Base-by-base conservation (phyloP, 2,113 vertebrate species). In the Reinhardtius hippoglossoides region DNA sequence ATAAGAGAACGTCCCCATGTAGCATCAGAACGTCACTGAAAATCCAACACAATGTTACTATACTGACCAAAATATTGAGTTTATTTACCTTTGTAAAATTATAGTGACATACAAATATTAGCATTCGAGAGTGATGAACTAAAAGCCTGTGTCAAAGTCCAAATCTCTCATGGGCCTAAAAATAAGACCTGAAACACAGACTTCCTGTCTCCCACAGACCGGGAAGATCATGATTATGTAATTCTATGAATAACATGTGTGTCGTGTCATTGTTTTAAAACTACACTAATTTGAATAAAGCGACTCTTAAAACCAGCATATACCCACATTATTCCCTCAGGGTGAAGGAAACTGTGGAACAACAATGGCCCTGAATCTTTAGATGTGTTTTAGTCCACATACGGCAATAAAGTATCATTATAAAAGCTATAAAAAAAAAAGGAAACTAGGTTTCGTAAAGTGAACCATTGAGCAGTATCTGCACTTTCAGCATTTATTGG, bases 381-480 rank as follows among this genome's bases (percentile, higher is more conserved):
- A 59, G 65, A 71, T 4, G 10, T 48, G 57, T 46, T 50, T 56
- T 2, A 50, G 46, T 50, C 64, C 60, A 31, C 46, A 60, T n/a
- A 21, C 2, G 20, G 13, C 9, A 54, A n/a, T 54, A 50, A 18
- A 14, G 12, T 56, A 24, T n/a, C 16, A 9, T 3, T 56, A 23
- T 24, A 12, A 24, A 56, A 56, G 10, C 21, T 23, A 14, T 1
- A 5, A 7, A 31, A 31, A 31, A 31, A 31, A 4, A 31, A 31
- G 31, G 31, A 31, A 31, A 31, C 31, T 31, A 55, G 21, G 54
- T 57, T 57, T 21, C n/a, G 20, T 67, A 58, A 55, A 35, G 40
- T 23, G 55, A 20, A 37, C 66, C 70, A 52, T 67, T 71, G 56
- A 66, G 61, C 35, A 46, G 56, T 48, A 80, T 60, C 55, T 69